Percentiles rank a stretch among this genome's conserved stretches.
Conservation (phyloP, 2,797 vertebrate species). For the Diglossa cyanea region DNA sequence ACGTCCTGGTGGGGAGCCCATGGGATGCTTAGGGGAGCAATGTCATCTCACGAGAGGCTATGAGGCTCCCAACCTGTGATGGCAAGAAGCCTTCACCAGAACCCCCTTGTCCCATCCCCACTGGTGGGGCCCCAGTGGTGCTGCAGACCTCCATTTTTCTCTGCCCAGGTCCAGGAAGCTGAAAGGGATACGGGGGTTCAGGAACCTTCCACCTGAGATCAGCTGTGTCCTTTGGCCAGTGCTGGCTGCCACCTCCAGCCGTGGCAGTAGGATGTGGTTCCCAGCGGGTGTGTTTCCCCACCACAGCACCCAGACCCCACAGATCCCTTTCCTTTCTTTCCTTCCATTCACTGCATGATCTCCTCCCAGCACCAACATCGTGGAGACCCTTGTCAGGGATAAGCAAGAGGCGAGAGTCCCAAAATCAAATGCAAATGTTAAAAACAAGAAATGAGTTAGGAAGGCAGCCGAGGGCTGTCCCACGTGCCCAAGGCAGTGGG, state of each 20-base stretch:
- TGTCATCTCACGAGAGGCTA: not conserved
- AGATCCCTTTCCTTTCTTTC: not conserved
- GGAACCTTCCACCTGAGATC: not conserved
- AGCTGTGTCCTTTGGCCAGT: not conserved
- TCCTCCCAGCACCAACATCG: not conserved
- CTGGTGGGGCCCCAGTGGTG: not conserved
- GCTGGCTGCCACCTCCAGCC: not conserved
- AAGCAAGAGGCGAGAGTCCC: not conserved
- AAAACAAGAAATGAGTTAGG: not conserved
- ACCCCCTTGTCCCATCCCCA: not conserved
- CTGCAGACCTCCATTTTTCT: not conserved
- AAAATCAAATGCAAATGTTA: not conserved
- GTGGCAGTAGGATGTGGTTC: not conserved
- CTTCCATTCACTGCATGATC: not conserved
- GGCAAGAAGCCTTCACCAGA: not conserved
- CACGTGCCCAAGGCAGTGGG: conserved; percentile 1
- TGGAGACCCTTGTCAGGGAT: conserved; percentile 43
- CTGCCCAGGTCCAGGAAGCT: not conserved
- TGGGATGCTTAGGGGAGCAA: rapidly evolving
- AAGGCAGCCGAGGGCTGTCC: not conserved
- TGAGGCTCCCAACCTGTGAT: not conserved
- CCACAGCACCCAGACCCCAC: not conserved
- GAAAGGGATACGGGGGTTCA: not conserved
- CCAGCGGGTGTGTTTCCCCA: not conserved
- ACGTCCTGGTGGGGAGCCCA: not conserved